Evolutionary conservation across 2,888 invertebrate genomes (phyloP).

Genomic region (Drosophila anceps): DNA sequence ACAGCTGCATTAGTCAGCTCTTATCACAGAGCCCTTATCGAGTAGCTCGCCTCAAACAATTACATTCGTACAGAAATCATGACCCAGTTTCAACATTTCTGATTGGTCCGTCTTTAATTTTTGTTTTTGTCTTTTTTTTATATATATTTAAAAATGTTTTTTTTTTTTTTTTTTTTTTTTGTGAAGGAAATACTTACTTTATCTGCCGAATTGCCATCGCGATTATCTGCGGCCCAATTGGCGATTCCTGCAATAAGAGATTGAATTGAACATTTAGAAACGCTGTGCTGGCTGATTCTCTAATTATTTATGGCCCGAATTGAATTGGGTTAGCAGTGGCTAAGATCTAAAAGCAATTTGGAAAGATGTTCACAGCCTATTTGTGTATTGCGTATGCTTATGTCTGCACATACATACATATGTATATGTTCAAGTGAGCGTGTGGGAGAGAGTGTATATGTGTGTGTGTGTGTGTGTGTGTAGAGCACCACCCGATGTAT

Average conservation of each 20-base stretch:
- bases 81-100: constrained; percentile 41
- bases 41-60: constrained; percentile 12
- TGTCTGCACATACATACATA: not conserved
- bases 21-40: constrained; percentile 38
- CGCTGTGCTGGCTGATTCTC: constrained; percentile 17
- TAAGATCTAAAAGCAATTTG: constrained; percentile 40
- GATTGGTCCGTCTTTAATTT: not conserved
- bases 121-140: not conserved
- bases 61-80: constrained; percentile 24
- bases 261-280: constrained; percentile 39
- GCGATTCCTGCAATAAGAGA: constrained; percentile 82
- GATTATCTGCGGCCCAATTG: constrained; percentile 85
- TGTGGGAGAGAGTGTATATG: not conserved
- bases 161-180: not conserved
- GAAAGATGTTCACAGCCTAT: constrained; percentile 35
- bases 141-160: not conserved
- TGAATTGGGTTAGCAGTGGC: constrained; percentile 18
- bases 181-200: constrained; percentile 80
- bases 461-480: not conserved
- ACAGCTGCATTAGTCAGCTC: constrained; percentile 55
- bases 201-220: constrained; percentile 85
- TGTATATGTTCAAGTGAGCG: constrained; percentile 2
- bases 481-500: constrained; percentile 10
- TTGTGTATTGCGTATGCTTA: constrained; percentile 14
- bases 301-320: constrained; percentile 22